phyloP scores from a whole-genome alignment of 1,140 invertebrate species.

The Nasonia giraulti region DNA sequence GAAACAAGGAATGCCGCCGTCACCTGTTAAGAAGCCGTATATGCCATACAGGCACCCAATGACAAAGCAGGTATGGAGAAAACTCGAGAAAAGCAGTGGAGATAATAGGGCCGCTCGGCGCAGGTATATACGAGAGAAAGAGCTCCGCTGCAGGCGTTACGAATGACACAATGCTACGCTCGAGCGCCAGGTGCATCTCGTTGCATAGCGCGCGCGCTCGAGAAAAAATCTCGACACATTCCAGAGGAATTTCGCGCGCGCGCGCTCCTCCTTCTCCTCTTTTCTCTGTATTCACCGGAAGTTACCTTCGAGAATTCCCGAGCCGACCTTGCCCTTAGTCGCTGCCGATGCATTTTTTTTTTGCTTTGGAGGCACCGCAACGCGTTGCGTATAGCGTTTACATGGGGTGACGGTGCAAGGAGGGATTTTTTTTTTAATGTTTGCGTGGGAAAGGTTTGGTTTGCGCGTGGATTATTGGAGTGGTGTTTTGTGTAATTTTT shows the following conservation, averaged over 20 bases:
- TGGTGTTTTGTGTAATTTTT: no score
- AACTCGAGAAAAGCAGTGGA: background rate
- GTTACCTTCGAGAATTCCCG: conserved; percentile 31
- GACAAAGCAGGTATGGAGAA: background rate
- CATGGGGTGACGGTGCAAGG: background rate
- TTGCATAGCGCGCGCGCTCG: background rate
- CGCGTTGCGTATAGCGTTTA: no score
- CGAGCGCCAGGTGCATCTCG: conserved; percentile 20
- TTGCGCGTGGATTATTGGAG: no score
- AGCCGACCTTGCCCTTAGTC: conserved; percentile 30
- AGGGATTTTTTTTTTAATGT: background rate
- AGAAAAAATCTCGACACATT: conserved; percentile 39
- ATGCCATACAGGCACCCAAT: background rate
- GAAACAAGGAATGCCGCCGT: background rate
- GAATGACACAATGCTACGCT: conserved; percentile 24
- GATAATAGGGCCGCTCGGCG: no score
- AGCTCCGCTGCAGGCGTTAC: background rate
- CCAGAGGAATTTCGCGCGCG: conserved; percentile 12
- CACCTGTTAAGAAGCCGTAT: conserved; percentile 10
- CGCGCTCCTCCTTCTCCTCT: background rate
- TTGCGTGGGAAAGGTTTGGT: no score
- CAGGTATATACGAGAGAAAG: background rate
- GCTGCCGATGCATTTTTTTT: background rate
- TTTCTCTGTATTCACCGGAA: conserved; percentile 1
- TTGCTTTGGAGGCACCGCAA: background rate